Conservation (phyloP, 2,797 vertebrate genomes). For the Chelidonichthys spinosus region DNA sequence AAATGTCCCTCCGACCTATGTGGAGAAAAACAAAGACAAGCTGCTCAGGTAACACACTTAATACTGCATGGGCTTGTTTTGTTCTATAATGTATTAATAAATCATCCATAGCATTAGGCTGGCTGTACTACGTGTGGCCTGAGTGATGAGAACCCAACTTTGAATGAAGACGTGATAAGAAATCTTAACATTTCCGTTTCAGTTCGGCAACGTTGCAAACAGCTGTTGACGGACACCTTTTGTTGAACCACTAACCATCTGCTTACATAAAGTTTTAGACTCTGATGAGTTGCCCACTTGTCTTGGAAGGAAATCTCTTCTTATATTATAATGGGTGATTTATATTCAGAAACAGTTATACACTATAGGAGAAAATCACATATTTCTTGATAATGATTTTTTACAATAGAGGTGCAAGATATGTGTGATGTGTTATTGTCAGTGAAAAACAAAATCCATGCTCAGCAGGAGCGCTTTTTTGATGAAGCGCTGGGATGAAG, state of each 20-base stretch:
- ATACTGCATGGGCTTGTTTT: not conserved
- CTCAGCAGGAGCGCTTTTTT: not conserved
- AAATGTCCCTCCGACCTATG: slow-evolving; percentile 94
- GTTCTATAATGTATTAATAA: not conserved
- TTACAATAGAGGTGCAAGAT: not conserved
- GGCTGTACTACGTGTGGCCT: not conserved
- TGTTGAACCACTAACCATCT: not conserved
- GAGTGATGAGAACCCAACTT: not conserved
- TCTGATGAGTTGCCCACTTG: not conserved
- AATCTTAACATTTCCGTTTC: not conserved
- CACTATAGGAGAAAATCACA: too few relatives aligned
- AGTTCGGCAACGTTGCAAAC: not conserved
- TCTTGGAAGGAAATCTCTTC: not conserved
- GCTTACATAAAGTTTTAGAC: not conserved
- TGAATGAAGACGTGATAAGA: not conserved
- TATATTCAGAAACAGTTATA: too few relatives aligned
- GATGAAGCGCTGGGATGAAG: not conserved
- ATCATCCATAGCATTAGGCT: not conserved
- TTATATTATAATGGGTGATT: not conserved
- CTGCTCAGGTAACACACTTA: slow-evolving; percentile 89
- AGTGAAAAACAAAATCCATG: not conserved
- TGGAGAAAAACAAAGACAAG: slow-evolving; percentile 95
- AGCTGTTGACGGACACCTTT: slow-evolving; percentile 1
- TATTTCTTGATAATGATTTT: slow-evolving; percentile 18
- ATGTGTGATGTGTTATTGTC: not conserved